Evolutionary conservation across 2,888 invertebrate genomes (phyloP), one percentile per base, ranked within the genome.

Genomic region (Mimumesa dahlbomi): DNA sequence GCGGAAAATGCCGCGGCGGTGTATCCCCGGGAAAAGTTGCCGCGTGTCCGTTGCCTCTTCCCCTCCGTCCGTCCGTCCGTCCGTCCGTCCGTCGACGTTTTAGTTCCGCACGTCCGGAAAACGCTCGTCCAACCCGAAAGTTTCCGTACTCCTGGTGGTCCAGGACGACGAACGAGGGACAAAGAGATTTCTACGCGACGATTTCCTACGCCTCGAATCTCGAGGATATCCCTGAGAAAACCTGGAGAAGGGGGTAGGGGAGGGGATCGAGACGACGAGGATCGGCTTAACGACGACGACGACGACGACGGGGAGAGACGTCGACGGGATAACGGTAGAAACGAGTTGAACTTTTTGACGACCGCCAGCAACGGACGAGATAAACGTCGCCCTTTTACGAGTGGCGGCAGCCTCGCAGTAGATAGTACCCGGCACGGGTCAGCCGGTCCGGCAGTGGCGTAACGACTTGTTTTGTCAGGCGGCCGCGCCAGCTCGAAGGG

Each of bases 401-500:
- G 73, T 48, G 31, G 43, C 54, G 46, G 49, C 73, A 65, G 53
- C 62, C 54, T n/a, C n/a, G 36, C 46, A 56, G 73, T 62, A 78
- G 79, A 79, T 79, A 79, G 70, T 54, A 54, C 29, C 63, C 36
- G 46, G 67, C 65, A 42, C 14, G 66, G 75, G 70, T 75, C 75
- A 75, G 75, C 62, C 75, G 68, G 59, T 61, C 68, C 36, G 68
- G 38, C 53, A 58, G 43, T 36, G 49, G 53, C 21, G 66, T 73
- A 76, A 76, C 81, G 69, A 73, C 76, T 76, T 81, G 79, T 81
- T 77, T 79, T 81, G 74, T 79, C 80, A 77, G 74, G 34, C 76
- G 62, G 49, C 66, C 48, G 53, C 57, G 62, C 52, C 66, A 48
- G 53, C 57, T 68, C 70, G 57, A 50, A 61, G 42, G 65, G 61